A percentile compares a stretch with the other conserved stretches of the same genome.
These are phyloP conservation scores for Phylloscopus trochiloides DNA, from an alignment of 2,113 vertebrate species.

Conservation along the genomic window DNA sequence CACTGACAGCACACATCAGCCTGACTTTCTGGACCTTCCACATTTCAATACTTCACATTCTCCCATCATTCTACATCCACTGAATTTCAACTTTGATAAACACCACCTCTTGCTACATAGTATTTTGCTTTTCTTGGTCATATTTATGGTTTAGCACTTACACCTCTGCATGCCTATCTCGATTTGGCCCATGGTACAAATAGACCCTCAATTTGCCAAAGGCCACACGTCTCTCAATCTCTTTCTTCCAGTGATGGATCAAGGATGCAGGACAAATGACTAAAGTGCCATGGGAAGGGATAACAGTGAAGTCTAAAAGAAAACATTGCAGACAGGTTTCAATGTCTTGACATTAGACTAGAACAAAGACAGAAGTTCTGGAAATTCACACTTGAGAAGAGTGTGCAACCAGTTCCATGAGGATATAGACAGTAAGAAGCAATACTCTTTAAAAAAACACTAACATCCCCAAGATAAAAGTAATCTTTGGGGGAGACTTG, in stretches of 20 bases:
- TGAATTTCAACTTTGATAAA: background rate
- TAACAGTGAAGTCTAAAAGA: constrained; percentile 73
- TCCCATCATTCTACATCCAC: background rate
- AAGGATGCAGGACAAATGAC: constrained; percentile 95
- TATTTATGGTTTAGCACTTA: constrained; percentile 68
- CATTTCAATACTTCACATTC: background rate
- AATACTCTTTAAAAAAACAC: background rate
- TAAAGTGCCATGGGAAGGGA: constrained; percentile 80
- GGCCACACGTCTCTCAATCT: constrained; percentile 82
- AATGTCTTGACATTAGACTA: background rate
- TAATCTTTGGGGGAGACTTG: accelerated
- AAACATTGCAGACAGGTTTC: background rate
- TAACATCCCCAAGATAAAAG: background rate
- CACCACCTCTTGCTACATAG: background rate
- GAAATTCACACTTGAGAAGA: background rate
- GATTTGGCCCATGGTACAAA: constrained; percentile 88
- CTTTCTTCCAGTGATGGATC: constrained; percentile 95
- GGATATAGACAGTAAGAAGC: background rate
- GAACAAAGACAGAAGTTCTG: background rate
- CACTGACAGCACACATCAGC: background rate
- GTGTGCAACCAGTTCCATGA: background rate
- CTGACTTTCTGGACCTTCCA: background rate
- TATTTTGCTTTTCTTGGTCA: background rate
- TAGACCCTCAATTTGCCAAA: constrained; percentile 76
- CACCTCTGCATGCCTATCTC: constrained; percentile 77